A percentile compares a stretch with the other conserved stretches of the same genome.
Conservation (phyloP, 1,140 invertebrate species). For the Varroa destructor region DNA sequence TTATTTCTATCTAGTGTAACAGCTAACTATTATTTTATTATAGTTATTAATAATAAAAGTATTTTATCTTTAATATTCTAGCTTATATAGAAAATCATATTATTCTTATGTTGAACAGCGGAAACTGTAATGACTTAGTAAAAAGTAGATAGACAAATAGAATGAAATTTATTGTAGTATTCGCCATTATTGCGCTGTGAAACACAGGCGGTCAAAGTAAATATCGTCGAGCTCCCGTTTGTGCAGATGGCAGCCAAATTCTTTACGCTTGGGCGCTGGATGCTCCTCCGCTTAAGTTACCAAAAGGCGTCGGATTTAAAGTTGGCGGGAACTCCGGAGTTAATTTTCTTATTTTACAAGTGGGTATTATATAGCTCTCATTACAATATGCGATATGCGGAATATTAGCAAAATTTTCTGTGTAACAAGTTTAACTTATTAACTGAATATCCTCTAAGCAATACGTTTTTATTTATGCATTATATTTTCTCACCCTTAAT, state of each 20-base stretch:
- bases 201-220: slow-evolving; percentile 30
- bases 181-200: not conserved
- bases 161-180: too few species aligned
- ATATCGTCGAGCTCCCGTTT: slow-evolving; percentile 37
- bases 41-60: not conserved
- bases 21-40: not conserved
- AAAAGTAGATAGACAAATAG: too few species aligned
- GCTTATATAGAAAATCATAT: too few species aligned
- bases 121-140: too few species aligned
- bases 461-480: too few species aligned
- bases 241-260: slow-evolving; percentile 49
- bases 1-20: not conserved
- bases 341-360: slow-evolving; percentile 59
- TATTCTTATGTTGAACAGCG: too few species aligned
- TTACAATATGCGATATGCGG: not conserved
- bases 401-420: not conserved
- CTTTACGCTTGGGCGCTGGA: slow-evolving; percentile 94
- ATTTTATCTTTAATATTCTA: not conserved
- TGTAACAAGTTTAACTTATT: slow-evolving; percentile 13
- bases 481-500: too few species aligned
- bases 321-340: slow-evolving; percentile 44
- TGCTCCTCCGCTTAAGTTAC: slow-evolving; percentile 68
- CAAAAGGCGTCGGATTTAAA: slow-evolving; percentile 53
- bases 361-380: slow-evolving; percentile 49
- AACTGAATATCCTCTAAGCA: not conserved